Evolutionary conservation across 2,888 invertebrate genomes (phyloP).

Genomic region (Zaprionus lineosus): DNA sequence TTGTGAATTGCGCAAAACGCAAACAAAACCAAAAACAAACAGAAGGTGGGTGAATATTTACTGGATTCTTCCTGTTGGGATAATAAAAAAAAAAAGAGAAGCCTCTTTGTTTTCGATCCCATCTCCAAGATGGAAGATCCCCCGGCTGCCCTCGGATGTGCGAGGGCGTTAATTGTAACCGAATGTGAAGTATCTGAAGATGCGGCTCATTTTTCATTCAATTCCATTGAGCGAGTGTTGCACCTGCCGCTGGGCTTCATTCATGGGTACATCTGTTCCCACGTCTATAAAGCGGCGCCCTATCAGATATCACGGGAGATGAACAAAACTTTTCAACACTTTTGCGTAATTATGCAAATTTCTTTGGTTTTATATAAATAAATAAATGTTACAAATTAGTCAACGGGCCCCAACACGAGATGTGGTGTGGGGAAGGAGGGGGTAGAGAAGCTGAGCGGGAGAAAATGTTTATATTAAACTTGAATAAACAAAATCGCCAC

Average conservation of each 20-base stretch:
- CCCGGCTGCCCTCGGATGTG: no score
- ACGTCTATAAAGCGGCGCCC: conserved; percentile 27
- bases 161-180: conserved; percentile 27
- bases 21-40: conserved; percentile 10
- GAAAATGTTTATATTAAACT: conserved; percentile 43
- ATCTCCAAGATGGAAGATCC: no score
- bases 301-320: conserved; percentile 51
- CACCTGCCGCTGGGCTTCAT: conserved; percentile 33
- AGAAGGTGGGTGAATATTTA: conserved; percentile 14
- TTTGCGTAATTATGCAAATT: conserved; percentile 69
- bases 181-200: conserved; percentile 22
- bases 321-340: conserved; percentile 43
- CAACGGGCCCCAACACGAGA: conserved; percentile 9
- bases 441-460: no score
- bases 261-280: conserved; percentile 37
- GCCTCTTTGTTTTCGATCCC: no score
- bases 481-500: conserved; percentile 39
- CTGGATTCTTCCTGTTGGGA: conserved; percentile 6
- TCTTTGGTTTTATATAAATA: conserved; percentile 19
- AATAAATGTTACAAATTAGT: conserved; percentile 67
- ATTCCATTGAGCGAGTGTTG: background rate
- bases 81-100: conserved; percentile 15
- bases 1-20: conserved; percentile 33
- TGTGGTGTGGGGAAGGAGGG: no score
- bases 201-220: conserved; percentile 12